These are phyloP conservation scores for Xerus inauris DNA, from an alignment of 2,113 vertebrate genomes.

Conservation along the genomic window DNA sequence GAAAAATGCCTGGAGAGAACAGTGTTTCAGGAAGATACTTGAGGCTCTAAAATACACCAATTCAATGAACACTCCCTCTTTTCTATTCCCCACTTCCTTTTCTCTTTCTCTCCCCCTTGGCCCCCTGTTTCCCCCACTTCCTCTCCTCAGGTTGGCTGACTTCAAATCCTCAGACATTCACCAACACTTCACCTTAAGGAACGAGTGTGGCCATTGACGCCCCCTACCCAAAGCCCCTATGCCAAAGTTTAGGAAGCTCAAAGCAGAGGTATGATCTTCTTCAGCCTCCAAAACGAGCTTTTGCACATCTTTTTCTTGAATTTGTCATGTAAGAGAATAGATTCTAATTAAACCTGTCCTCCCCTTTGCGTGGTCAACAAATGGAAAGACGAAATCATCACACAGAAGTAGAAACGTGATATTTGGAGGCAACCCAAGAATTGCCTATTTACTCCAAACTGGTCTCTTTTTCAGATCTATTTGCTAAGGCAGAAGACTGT, in stretches of 20 bases:
- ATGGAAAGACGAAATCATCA: neutral
- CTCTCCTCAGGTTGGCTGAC: neutral
- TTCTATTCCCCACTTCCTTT: neutral
- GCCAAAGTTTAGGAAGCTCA: neutral
- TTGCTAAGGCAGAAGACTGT: neutral
- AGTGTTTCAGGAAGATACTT: neutral
- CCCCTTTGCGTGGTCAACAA: neutral
- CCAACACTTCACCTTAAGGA: neutral
- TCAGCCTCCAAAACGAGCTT: neutral
- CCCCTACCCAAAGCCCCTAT: neutral
- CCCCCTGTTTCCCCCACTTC: neutral
- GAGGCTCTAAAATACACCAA: neutral
- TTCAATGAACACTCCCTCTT: neutral
- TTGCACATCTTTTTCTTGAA: neutral
- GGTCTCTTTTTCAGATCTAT: neutral
- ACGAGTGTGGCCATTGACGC: neutral
- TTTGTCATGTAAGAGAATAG: neutral
- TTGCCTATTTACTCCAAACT: neutral
- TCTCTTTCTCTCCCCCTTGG: neutral
- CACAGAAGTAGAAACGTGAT: neutral
- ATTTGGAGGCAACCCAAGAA: neutral
- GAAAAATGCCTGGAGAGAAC: neutral
- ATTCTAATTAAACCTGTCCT: neutral
- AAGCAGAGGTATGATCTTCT: neutral
- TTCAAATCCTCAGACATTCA: neutral